phyloP scores from a whole-genome alignment of 2,888 invertebrate species.

The Blastobasis adustella region DNA sequence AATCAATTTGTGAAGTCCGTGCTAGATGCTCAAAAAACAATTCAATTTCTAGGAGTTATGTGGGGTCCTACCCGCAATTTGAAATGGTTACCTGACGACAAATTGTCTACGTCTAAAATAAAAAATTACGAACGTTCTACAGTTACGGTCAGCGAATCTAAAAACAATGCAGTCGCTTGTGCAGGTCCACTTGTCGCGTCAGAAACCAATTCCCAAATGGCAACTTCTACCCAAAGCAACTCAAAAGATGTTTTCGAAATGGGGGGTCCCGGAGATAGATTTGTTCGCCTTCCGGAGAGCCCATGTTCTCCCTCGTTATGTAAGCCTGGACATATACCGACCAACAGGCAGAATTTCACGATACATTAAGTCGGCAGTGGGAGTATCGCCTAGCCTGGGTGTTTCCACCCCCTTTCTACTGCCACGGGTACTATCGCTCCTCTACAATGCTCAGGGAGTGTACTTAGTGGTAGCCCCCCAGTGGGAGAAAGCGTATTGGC shows the following conservation, averaged over 20 bases:
- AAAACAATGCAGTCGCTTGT: conserved; percentile 4
- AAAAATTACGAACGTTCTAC: too few relatives aligned
- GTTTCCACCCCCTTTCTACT: conserved; percentile 10
- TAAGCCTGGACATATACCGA: not conserved
- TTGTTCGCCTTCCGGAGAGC: conserved; percentile 6
- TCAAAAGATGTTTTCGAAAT: conserved; percentile 2
- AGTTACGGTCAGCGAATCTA: too few relatives aligned
- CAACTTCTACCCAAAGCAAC: conserved; percentile 5
- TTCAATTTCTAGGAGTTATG: conserved; percentile 6
- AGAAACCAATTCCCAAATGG: conserved; percentile 5
- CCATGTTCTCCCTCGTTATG: conserved; percentile 3
- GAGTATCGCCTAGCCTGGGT: too few relatives aligned
- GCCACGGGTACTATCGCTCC: conserved; percentile 6
- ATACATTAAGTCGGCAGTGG: conserved; percentile 7
- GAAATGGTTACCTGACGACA: not conserved
- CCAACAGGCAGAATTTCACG: not conserved
- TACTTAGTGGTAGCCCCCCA: conserved; percentile 7
- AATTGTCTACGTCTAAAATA: too few relatives aligned
- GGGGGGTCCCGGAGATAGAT: conserved; percentile 6
- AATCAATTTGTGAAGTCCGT: conserved; percentile 7
- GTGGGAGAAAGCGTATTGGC: conserved; percentile 22
- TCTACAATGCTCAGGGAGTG: conserved; percentile 6
- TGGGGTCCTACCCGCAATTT: conserved; percentile 4
- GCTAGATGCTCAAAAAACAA: not conserved
- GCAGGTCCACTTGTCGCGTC: conserved; percentile 8